Evolutionary conservation across 2,113 vertebrate genomes (phyloP).

Genomic region (Neopipo cinnamomea): DNA sequence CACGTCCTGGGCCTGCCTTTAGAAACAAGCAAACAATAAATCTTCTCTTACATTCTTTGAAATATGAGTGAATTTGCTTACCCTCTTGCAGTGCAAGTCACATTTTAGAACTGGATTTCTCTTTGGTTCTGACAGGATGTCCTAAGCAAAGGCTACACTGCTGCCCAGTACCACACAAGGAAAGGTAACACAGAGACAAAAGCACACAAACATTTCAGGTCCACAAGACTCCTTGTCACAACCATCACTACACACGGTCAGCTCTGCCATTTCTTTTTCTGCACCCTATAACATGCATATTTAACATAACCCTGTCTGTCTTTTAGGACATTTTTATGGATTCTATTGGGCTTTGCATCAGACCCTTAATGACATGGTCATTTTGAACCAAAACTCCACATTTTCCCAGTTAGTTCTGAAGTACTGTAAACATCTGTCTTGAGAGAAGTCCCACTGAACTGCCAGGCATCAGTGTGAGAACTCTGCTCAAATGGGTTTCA

Average conservation of each 20-base stretch:
- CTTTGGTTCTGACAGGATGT: not conserved
- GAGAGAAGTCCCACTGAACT: not conserved
- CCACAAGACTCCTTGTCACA: not conserved
- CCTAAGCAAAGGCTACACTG: not conserved
- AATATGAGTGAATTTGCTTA: not conserved
- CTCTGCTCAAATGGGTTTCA: not conserved
- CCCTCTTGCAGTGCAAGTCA: not conserved
- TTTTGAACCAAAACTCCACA: not conserved
- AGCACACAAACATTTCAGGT: not conserved
- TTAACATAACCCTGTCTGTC: not conserved
- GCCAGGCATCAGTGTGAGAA: not conserved
- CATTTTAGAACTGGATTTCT: not conserved
- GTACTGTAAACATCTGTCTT: not conserved
- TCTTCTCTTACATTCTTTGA: not conserved
- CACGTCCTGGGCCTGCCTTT: not conserved
- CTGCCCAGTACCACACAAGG: not conserved
- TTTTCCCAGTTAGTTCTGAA: not conserved
- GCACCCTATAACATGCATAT: not conserved
- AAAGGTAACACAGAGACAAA: not conserved
- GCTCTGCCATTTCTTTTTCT: not conserved
- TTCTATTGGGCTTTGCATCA: not conserved
- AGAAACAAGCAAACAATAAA: not conserved
- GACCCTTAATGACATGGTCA: not conserved
- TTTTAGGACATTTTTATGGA: not conserved
- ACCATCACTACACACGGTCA: not conserved